Conservation (phyloP, 2,113 vertebrate genomes). For the Saccopteryx bilineata region DNA sequence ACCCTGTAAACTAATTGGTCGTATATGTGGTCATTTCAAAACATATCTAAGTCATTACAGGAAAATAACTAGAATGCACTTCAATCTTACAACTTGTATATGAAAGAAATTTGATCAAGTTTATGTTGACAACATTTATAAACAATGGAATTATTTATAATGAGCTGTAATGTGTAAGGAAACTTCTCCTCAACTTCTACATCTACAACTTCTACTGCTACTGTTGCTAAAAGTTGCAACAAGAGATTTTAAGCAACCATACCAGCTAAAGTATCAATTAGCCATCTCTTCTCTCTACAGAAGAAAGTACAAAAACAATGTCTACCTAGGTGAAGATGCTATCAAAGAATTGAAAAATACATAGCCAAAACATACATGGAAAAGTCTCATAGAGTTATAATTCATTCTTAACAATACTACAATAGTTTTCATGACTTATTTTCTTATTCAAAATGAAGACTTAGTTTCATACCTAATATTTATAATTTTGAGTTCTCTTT, state of each 20-base stretch:
- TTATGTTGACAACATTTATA: neutral
- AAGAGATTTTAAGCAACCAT: neutral
- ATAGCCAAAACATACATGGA: neutral
- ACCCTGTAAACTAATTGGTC: neutral
- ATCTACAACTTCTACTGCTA: neutral
- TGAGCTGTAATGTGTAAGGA: neutral
- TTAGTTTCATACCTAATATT: constrained; percentile 19
- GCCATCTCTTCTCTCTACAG: neutral
- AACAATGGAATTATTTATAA: neutral
- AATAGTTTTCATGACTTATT: neutral
- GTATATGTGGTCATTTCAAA: neutral
- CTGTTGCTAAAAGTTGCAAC: neutral
- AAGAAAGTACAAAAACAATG: neutral
- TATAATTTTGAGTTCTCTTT: neutral
- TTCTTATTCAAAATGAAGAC: neutral
- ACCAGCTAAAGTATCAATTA: neutral
- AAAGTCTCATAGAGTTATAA: neutral
- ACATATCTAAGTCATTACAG: neutral
- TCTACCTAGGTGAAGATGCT: neutral
- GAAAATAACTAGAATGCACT: neutral
- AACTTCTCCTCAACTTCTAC: neutral
- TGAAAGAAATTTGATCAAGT: neutral
- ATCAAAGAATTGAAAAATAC: neutral
- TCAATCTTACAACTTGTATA: neutral
- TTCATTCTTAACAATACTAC: neutral